Evolutionary conservation across 2,888 invertebrate genomes (phyloP), one percentile per base, ranked within the genome.

Genomic region (Campoletis raptor): DNA sequence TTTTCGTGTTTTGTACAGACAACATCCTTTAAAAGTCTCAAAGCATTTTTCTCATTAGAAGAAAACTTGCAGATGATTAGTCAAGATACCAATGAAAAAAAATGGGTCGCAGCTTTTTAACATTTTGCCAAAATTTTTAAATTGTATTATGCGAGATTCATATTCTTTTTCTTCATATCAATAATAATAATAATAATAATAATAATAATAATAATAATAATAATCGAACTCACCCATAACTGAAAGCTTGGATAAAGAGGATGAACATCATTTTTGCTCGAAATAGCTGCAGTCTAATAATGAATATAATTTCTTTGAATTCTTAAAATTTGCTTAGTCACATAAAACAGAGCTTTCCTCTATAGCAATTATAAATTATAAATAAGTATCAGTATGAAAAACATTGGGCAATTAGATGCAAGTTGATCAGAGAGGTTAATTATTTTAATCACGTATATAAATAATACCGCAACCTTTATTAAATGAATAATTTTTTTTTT

Each of bases 401-500:
- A 66, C 15, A 21, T 37, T 18, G 3, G 36, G 12, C n/a, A 45
- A 48, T 45, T 52, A 3, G 15, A 40, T 42, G 37, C 40, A 40
- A 57, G 0, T 57, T 40, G 21, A 74, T 18, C 40, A 48, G 5
- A n/a, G n/a, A 15, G 5, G 48, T 30, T 30, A 61, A 61, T 24
- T 15, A 61, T 30, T 30, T 24, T 0, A 36, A 48, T 66, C 12
- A 66, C 76, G 30, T 15, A 61, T 57, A 21, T 24, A 12, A 45
- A 45, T 74, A 40, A 84, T 78, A 83, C 83, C 83, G 77, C 81
- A 86, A 84, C 86, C 84, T 86, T 86, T 86, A 86, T 86, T 86
- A 52, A 40, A 48, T 21, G 76, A 81, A 64, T 79, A 3, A 81
- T 81, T 76, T 70, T 73, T 48, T 70, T 73, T 48, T 42, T 30